phyloP scores from a whole-genome alignment of 1,140 invertebrate species.

The Chrysomallon squamiferum region DNA sequence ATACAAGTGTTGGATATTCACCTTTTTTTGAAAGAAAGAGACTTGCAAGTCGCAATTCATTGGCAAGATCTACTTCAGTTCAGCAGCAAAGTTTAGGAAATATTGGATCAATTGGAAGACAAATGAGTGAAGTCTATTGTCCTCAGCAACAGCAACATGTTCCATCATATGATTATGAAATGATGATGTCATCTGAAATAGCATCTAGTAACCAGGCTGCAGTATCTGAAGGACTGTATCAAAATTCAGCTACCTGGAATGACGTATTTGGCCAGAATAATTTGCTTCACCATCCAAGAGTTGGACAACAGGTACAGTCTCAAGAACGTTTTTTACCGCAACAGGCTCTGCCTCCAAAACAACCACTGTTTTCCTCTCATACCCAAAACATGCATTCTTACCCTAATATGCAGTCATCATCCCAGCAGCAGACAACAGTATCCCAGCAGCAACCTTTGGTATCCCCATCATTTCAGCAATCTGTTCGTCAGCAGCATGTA shows the following conservation, averaged over 20 bases:
- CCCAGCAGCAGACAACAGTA: no score
- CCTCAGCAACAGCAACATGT: not conserved
- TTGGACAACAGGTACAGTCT: not conserved
- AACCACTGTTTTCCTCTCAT: not conserved
- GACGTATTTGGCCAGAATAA: not conserved
- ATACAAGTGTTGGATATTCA: not conserved
- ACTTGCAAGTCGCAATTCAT: not conserved
- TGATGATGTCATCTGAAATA: not conserved
- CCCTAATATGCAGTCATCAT: conserved; percentile 4
- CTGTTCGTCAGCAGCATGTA: not conserved
- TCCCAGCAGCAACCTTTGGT: not conserved
- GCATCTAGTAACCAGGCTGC: not conserved
- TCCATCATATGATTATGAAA: not conserved
- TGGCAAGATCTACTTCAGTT: not conserved
- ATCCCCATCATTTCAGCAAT: not conserved
- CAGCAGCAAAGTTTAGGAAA: not conserved
- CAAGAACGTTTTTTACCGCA: conserved; percentile 2
- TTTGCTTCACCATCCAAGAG: not conserved
- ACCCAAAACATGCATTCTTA: not conserved
- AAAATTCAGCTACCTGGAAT: not conserved
- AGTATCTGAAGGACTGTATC: not conserved
- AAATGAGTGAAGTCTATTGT: not conserved
- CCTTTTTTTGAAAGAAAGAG: not conserved
- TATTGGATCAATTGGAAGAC: not conserved
- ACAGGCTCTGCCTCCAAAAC: not conserved